Base-by-base conservation (phyloP, 92 coral and sea anemone genomes). In the Parazoanthus atlanticus region DNA sequence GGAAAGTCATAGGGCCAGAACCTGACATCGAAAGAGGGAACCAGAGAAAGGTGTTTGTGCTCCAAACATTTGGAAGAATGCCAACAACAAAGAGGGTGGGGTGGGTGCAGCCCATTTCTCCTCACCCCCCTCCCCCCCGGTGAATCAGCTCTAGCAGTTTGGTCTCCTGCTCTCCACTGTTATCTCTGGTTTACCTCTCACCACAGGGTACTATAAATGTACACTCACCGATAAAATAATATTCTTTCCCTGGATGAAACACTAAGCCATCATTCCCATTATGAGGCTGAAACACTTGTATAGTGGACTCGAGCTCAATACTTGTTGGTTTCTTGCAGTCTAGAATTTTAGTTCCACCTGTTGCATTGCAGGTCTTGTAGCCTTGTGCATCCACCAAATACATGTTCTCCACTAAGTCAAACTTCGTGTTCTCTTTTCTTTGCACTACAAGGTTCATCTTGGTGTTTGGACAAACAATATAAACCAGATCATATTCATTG, bases 171-270 rank as follows among this genome's bases (percentile, higher is more conserved):
- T 10, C 49, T 67, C 74, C 38, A 74, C 12, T 31, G 41, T 1
- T 74, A 8, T 32, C 80, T 38, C 2, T 16, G 46, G 2, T 36
- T 12, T 74, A 6, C 79, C 16, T 23, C 56, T 47, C 58, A 47
- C 36, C 34, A 71, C 7, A 71, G 32, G 17, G 0, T 8, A 8
- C 1, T 46, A 11, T 10, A 52, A 13, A 52, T 16, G 31, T 21
- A 70, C 70, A 83, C 98, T 95, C 86, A 95, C 98, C 93, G 8
- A 95, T 95, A 61, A 95, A 95, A 70, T 92, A 93, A 32, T 95
- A 93, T 12, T 91, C 96, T 71, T 88, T 88, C 11, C 94, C 98
- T 78, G 79, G 34, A 7, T 77, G 72, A 52, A 89, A 95, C 74
- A 77, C 87, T 56, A 89, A 81, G 26, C 81, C 93, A 21, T 85